Evolutionary conservation across 1,140 invertebrate species (phyloP).

Genomic region (Portunus trituberculatus): DNA sequence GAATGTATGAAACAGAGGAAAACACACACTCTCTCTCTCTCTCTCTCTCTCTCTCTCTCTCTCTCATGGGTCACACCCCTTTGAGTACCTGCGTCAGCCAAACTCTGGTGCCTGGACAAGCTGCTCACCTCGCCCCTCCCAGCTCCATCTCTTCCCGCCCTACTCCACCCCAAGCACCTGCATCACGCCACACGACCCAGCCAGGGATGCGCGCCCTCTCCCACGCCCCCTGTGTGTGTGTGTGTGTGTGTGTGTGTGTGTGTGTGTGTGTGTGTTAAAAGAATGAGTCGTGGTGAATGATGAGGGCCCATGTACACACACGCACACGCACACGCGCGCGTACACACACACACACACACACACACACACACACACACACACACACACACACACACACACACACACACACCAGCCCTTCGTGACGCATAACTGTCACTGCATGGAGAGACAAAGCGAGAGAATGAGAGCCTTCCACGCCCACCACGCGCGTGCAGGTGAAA

Average conservation of each 20-base stretch:
- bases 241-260: conserved; percentile 8
- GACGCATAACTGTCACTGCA: neutral
- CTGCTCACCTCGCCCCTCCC: neutral
- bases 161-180: neutral
- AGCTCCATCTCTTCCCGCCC: neutral
- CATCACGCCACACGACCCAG: neutral
- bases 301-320: too few species aligned
- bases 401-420: neutral
- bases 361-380: conserved; percentile 20
- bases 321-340: neutral
- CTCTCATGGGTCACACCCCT: neutral
- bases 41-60: neutral
- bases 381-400: conserved; percentile 46
- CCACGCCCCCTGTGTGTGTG: neutral
- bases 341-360: conserved; percentile 9
- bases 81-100: neutral
- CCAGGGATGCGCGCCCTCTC: neutral
- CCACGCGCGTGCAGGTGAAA: neutral
- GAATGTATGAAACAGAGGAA: conserved; percentile 17
- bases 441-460: neutral
- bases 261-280: neutral
- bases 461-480: conserved; percentile 4
- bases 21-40: neutral
- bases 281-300: too few species aligned
- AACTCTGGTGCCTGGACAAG: neutral